Evolutionary conservation across 2,888 invertebrate genomes (phyloP).

Genomic region (Plagodis dolabraria): DNA sequence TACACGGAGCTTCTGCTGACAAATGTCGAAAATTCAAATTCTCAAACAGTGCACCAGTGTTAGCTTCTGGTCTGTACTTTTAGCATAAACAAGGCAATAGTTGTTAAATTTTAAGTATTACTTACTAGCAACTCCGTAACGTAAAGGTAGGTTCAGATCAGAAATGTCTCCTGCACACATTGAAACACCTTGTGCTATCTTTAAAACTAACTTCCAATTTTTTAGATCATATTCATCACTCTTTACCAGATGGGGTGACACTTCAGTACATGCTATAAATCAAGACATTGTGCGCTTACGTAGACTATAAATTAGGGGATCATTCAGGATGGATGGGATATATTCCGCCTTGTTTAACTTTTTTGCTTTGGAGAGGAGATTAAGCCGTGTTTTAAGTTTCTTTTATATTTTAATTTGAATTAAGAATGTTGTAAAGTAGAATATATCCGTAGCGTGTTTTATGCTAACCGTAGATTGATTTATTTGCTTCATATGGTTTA

Average conservation of each 20-base stretch:
- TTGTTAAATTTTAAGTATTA: too few species aligned
- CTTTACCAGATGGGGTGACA: constrained; percentile 14
- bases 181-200: neutral
- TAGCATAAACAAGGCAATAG: too few species aligned
- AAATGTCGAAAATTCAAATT: too few species aligned
- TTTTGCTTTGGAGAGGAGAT: constrained; percentile 4
- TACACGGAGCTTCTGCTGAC: too few species aligned
- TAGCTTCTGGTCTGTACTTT: too few species aligned
- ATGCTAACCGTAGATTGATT: too few species aligned
- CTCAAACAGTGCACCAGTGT: too few species aligned
- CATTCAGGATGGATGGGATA: constrained; percentile 40
- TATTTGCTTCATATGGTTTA: too few species aligned
- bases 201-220: constrained; percentile 4
- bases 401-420: neutral
- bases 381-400: neutral
- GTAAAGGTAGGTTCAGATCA: too few species aligned
- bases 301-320: constrained; percentile 49
- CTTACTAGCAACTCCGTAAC: too few species aligned
- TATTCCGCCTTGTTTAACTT: constrained; percentile 35
- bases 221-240: constrained; percentile 4
- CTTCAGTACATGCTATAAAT: constrained; percentile 50
- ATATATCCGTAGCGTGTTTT: too few species aligned
- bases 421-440: neutral
- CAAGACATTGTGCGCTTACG: constrained; percentile 49
- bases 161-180: too few species aligned